A percentile compares a stretch with the other conserved stretches of the same genome.
These are phyloP conservation scores for Sipha maydis DNA, from an alignment of 2,888 invertebrate genomes.

Conservation along the genomic window DNA sequence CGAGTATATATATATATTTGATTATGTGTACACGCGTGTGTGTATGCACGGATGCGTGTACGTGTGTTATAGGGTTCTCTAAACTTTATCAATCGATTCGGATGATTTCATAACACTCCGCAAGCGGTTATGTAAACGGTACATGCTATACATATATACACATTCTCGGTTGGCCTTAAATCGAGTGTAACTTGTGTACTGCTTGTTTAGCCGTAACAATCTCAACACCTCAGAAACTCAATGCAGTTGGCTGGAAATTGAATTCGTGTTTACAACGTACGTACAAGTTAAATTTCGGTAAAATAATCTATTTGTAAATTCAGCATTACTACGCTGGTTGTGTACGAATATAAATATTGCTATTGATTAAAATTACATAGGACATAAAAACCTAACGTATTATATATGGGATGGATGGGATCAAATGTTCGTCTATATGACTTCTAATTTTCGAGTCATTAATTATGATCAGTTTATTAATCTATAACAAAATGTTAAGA, in stretches of 20 bases:
- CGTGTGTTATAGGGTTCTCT: not conserved
- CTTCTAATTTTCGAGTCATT: too few relatives aligned
- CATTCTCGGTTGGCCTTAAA: constrained; percentile 24
- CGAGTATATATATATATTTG: not conserved
- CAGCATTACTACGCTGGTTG: too few relatives aligned
- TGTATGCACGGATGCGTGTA: not conserved
- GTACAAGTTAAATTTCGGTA: too few relatives aligned
- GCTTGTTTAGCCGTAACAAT: not conserved
- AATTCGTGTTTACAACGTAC: not conserved
- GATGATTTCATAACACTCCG: constrained; percentile 46
- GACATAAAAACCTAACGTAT: too few relatives aligned
- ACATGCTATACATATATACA: not conserved
- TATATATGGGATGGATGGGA: too few relatives aligned
- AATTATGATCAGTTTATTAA: too few relatives aligned
- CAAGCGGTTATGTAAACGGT: not conserved
- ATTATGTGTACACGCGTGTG: too few relatives aligned
- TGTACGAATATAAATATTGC: not conserved
- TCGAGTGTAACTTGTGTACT: not conserved
- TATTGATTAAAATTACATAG: too few relatives aligned
- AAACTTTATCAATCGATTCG: constrained; percentile 57
- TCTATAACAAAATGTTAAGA: too few relatives aligned
- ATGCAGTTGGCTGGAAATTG: not conserved
- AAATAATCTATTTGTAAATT: not conserved
- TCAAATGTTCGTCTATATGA: too few relatives aligned
- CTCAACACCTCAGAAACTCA: not conserved